A percentile compares a stretch with the other conserved stretches of the same genome.
These are phyloP conservation scores for Elanoides forficatus DNA, from an alignment of 2,113 vertebrate genomes.

Conservation along the genomic window DNA sequence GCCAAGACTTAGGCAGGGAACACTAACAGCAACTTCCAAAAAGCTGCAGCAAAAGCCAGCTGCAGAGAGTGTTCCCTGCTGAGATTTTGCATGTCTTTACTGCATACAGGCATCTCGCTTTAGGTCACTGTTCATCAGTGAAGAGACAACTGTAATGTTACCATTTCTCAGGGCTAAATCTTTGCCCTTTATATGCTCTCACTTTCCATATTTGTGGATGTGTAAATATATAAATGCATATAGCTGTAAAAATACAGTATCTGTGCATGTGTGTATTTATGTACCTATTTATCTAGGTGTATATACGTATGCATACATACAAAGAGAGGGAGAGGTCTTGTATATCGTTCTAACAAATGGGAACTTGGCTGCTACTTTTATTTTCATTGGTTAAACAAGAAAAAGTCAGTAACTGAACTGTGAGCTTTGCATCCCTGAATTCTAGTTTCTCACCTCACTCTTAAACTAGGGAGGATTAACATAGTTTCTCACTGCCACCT, in stretches of 20 bases:
- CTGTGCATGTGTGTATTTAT: not conserved
- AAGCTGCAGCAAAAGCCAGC: not conserved
- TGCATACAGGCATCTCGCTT: not conserved
- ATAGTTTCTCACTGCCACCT: constrained; percentile 27
- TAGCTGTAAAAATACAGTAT: not conserved
- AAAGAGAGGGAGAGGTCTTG: not conserved
- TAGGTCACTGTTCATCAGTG: not conserved
- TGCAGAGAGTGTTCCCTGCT: not conserved
- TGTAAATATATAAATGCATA: not conserved
- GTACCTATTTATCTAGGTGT: not conserved
- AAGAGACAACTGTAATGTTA: not conserved
- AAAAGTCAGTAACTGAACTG: not conserved
- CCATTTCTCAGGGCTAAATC: not conserved
- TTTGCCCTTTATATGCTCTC: not conserved
- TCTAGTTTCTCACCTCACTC: constrained; percentile 1
- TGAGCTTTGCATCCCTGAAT: not conserved
- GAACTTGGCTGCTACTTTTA: not conserved
- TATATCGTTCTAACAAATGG: not conserved
- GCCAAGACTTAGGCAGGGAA: not conserved
- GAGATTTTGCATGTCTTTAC: not conserved
- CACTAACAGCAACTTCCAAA: not conserved
- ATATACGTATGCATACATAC: not conserved
- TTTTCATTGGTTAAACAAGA: not conserved
- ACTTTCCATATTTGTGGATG: not conserved
- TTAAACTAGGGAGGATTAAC: constrained; percentile 15